Base-by-base conservation (phyloP, 2,888 invertebrate species). In the Lepidocyrtinus sp. region DNA sequence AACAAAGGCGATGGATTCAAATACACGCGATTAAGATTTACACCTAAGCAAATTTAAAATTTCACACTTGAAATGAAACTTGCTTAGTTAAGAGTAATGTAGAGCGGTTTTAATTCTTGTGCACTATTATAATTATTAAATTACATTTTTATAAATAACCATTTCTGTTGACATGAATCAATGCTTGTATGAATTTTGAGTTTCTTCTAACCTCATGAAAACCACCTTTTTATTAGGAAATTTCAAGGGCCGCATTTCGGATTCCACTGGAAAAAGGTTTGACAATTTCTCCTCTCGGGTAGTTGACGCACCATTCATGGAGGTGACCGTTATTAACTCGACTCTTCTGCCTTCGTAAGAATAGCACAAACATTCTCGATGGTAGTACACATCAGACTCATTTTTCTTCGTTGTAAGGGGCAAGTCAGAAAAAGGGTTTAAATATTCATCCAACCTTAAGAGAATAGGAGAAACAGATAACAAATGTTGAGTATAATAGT, bases 11-110 rank as follows among this genome's bases (percentile, higher is more conserved):
- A 93, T 0, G 96, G 96, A 88, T 93, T 93, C 81, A 95, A 90
- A 89, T 97, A 97, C 62, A 96, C 93, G 87, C 96, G 90, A 89
- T 97, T 97, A 24, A 97, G 90, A 89, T 97, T 97, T 24, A 96
- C 93, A 2, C 97, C 97, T 72, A 36, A 36, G 36, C 36, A 36
- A 36, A 36, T 36, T 36, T 36, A 36, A 36, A 36, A 7, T n/a
- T n/a, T n/a, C n/a, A n/a, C n/a, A n/a, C n/a, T n/a, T n/a, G n/a
- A n/a, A n/a, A n/a, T n/a, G n/a, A n/a, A n/a, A n/a, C n/a, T n/a
- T n/a, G n/a, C n/a, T n/a, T n/a, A n/a, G n/a, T n/a, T n/a, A n/a
- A n/a, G n/a, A n/a, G n/a, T n/a, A n/a, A n/a, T n/a, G n/a, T n/a
- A n/a, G n/a, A n/a, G n/a, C n/a, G n/a, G n/a, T n/a, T n/a, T n/a